A percentile compares a stretch with the other conserved stretches of the same genome.
Evolutionary conservation across 2,113 vertebrate species (phyloP).

Genomic region (Protomyctophum bolini): DNA sequence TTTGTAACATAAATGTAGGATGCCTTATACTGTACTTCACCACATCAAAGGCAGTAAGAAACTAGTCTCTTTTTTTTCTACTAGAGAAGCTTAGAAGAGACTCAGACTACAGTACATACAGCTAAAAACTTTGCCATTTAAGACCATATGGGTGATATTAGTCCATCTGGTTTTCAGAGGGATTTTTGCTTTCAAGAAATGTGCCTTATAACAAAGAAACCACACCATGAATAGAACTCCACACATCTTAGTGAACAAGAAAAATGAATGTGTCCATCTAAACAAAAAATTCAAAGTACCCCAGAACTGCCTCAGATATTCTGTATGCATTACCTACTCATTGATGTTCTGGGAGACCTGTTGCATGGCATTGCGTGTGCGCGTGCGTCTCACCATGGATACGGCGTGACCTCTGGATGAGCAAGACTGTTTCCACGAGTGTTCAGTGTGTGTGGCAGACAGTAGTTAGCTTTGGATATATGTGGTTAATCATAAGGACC

Average conservation of each 20-base stretch:
- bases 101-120: neutral
- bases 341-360: neutral
- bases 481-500: neutral
- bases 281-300: constrained; percentile 21
- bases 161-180: neutral
- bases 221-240: constrained; percentile 42
- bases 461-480: neutral
- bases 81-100: constrained; percentile 1
- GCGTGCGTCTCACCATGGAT: constrained; percentile 11
- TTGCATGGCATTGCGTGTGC: neutral
- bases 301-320: constrained; percentile 4
- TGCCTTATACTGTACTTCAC: too few species aligned
- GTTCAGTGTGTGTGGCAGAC: neutral
- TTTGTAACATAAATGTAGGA: neutral
- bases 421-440: constrained; percentile 9
- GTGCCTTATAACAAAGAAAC: constrained; percentile 17
- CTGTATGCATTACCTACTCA: neutral
- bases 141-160: constrained; percentile 21
- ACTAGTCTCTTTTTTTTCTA: neutral
- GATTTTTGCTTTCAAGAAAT: constrained; percentile 22
- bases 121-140: neutral
- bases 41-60: too few species aligned
- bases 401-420: constrained; percentile 29
- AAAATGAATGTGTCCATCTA: constrained; percentile 46
- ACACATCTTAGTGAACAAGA: constrained; percentile 21